Evolutionary conservation across 2,797 vertebrate species (phyloP).

Genomic region (Typhlichthys eigenmanni): DNA sequence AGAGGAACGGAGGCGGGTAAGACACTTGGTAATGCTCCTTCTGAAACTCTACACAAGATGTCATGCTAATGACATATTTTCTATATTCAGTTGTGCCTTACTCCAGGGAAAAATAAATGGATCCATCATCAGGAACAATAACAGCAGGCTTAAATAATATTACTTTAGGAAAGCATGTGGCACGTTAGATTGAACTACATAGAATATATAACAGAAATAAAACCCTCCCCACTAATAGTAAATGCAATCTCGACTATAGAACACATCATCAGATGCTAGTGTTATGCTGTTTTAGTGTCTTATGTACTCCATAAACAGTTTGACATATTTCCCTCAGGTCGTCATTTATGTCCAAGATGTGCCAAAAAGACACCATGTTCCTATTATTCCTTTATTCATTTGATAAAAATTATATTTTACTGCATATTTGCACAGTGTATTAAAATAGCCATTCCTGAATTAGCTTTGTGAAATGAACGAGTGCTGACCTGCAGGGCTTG

Average conservation of each 20-base stretch:
- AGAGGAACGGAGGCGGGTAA: background rate
- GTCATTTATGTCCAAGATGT: no score
- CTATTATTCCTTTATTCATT: no score
- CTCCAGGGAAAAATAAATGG: slow-evolving; percentile 16
- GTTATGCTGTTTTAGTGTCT: no score
- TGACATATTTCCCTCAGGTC: no score
- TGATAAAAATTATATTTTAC: no score
- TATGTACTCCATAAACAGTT: no score
- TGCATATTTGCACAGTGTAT: no score
- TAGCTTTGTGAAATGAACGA: background rate
- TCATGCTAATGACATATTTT: slow-evolving; percentile 16
- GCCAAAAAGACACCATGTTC: no score
- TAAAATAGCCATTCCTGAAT: no score
- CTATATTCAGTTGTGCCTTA: slow-evolving; percentile 33
- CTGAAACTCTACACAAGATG: slow-evolving; percentile 8
- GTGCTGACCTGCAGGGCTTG: slow-evolving; percentile 89
- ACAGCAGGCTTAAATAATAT: slow-evolving; percentile 5
- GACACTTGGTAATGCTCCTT: background rate
- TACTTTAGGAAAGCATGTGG: background rate
- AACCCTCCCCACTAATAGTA: background rate
- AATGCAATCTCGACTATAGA: background rate
- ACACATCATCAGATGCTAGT: background rate
- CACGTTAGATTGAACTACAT: slow-evolving; percentile 6
- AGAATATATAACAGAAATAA: background rate
- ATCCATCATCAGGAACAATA: slow-evolving; percentile 14